Evolutionary conservation across 2,113 vertebrate species (phyloP).

Genomic region (Vicugna pacos): DNA sequence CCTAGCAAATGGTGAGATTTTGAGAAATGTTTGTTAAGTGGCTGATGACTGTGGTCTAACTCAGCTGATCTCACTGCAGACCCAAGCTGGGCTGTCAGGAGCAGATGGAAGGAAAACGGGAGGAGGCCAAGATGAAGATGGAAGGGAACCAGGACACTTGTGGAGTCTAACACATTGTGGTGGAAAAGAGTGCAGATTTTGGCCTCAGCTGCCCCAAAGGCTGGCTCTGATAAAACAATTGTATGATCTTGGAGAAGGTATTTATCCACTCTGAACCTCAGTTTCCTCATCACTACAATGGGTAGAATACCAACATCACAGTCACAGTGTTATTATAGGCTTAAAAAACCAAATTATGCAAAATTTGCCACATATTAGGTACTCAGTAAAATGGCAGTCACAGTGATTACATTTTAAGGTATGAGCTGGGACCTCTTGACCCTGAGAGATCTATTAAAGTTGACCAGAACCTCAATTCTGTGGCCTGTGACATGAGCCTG

Average conservation of each 20-base stretch:
- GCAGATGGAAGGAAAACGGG: neutral
- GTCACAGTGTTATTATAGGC: neutral
- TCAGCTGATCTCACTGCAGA: neutral
- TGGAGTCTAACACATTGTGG: neutral
- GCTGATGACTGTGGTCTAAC: neutral
- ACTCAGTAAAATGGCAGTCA: neutral
- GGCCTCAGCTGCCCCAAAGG: neutral
- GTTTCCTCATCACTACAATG: neutral
- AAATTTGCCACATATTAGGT: neutral
- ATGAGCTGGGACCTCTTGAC: neutral
- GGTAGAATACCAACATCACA: neutral
- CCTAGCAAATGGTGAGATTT: neutral
- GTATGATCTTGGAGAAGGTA: neutral
- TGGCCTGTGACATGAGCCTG: neutral
- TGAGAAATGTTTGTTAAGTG: conserved; percentile 36
- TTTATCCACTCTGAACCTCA: neutral
- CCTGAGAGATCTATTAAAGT: neutral
- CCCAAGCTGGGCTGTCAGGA: neutral
- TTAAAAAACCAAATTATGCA: neutral
- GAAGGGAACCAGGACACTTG: neutral
- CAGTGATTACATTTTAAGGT: neutral
- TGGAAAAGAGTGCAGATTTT: neutral
- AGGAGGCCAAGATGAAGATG: neutral
- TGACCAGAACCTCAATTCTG: neutral
- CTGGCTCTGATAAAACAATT: neutral